Percentiles rank a stretch among this genome's conserved stretches.
phyloP scores from a whole-genome alignment of 2,888 invertebrate genomes.

The Euphydryas editha region DNA sequence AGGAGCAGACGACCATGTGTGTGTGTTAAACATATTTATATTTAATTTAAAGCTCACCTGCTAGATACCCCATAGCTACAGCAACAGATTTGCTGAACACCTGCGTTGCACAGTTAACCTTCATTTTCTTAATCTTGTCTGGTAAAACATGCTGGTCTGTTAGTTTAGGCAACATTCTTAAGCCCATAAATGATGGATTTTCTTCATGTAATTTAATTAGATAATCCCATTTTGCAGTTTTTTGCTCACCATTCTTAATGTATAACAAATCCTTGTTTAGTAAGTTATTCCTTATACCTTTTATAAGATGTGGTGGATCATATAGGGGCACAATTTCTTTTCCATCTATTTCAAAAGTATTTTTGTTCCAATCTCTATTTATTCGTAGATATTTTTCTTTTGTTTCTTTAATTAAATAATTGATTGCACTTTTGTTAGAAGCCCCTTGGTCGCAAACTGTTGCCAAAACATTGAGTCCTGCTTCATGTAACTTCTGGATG shows the following conservation, averaged over 20 bases:
- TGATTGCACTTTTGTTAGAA: slow-evolving; percentile 35
- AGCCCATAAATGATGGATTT: background rate
- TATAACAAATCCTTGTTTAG: slow-evolving; percentile 38
- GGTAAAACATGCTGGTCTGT: background rate
- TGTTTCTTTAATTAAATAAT: slow-evolving; percentile 29
- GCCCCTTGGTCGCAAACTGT: slow-evolving; percentile 42
- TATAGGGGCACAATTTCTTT: slow-evolving; percentile 17
- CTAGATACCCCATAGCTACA: background rate
- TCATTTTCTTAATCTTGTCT: background rate
- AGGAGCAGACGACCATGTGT: no score
- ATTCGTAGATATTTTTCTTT: slow-evolving; percentile 21
- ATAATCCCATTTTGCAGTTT: slow-evolving; percentile 25
- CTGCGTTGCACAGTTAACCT: background rate
- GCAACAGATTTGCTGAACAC: background rate
- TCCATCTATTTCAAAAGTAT: slow-evolving; percentile 21
- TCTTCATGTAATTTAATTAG: background rate
- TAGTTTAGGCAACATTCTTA: background rate
- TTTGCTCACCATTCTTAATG: slow-evolving; percentile 17
- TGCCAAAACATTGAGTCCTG: slow-evolving; percentile 9
- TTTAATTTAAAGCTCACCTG: background rate
- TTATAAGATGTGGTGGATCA: slow-evolving; percentile 19
- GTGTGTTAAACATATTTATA: no score
- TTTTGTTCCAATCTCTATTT: background rate
- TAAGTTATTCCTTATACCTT: slow-evolving; percentile 38
- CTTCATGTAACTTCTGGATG: slow-evolving; percentile 6